phyloP scores from a whole-genome alignment of 2,797 vertebrate species.

The Naso thynnoides region DNA sequence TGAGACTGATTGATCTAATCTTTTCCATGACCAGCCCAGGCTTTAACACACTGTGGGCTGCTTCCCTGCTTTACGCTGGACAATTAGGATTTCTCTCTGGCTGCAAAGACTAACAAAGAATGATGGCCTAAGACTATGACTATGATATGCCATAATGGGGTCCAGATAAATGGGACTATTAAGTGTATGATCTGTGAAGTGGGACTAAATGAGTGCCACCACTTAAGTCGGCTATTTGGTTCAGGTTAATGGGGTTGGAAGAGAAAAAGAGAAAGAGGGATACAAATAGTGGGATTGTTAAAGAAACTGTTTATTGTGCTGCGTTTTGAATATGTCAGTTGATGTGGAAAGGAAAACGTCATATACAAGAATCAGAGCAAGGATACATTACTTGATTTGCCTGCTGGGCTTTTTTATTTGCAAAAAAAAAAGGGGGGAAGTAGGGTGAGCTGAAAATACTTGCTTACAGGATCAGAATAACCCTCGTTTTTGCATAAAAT shows the following conservation, averaged over 20 bases:
- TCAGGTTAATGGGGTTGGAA: conserved; percentile 31
- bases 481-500: too few species aligned
- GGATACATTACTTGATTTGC: too few species aligned
- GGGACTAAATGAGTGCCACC: conserved; percentile 44
- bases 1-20: conserved; percentile 50
- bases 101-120: conserved; percentile 30
- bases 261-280: conserved; percentile 27
- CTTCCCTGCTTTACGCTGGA: conserved; percentile 36
- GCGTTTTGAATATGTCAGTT: not conserved
- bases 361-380: too few species aligned
- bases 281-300: conserved; percentile 2
- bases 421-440: too few species aligned
- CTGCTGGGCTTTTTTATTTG: too few species aligned
- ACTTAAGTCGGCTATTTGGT: conserved; percentile 23
- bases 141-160: conserved; percentile 59
- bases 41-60: conserved; percentile 47
- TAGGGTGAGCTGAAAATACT: too few species aligned
- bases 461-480: too few species aligned
- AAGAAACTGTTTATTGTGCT: not conserved
- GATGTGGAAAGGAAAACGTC: too few species aligned
- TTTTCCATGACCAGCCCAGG: conserved; percentile 25
- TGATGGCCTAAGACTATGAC: conserved; percentile 42
- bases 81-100: conserved; percentile 54
- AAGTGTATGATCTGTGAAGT: conserved; percentile 41
- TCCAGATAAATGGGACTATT: conserved; percentile 64